phyloP scores from a whole-genome alignment of 1,140 invertebrate species.

The Dinothrombium tinctorium region DNA sequence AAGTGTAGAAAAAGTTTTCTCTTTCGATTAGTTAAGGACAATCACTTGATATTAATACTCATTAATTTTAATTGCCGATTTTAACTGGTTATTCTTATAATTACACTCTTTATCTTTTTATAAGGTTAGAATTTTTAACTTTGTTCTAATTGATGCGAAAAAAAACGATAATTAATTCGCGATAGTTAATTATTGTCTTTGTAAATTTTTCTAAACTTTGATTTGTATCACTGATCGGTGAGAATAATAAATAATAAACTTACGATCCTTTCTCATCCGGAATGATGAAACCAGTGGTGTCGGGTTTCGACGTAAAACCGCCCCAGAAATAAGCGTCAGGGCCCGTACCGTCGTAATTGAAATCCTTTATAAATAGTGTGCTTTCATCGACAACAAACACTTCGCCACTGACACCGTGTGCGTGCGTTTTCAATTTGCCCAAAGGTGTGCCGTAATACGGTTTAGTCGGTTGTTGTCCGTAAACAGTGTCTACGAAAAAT shows the following conservation, averaged over 20 bases:
- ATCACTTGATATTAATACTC: no score
- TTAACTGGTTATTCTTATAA: no score
- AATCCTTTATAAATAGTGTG: conserved; percentile 59
- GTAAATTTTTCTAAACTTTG: no score
- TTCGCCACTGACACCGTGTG: conserved; percentile 40
- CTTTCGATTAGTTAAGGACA: no score
- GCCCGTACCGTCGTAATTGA: conserved; percentile 33
- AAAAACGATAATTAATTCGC: background rate
- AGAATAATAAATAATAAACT: conserved; percentile 1
- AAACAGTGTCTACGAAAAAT: no score
- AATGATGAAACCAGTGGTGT: conserved; percentile 64
- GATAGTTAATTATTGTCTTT: background rate
- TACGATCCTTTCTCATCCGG: conserved; percentile 45
- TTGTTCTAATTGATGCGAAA: background rate
- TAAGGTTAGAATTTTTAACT: no score
- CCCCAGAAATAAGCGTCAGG: conserved; percentile 58
- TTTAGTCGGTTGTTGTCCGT: no score
- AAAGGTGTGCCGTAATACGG: conserved; percentile 4
- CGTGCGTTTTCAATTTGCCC: background rate
- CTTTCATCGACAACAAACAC: conserved; percentile 65
- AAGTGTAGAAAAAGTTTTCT: no score
- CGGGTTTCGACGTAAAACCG: conserved; percentile 47
- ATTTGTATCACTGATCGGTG: no score
- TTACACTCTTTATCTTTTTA: no score
- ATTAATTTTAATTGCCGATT: no score